Conservation (phyloP, 1,140 invertebrate genomes). For the Cepaea nemoralis region DNA sequence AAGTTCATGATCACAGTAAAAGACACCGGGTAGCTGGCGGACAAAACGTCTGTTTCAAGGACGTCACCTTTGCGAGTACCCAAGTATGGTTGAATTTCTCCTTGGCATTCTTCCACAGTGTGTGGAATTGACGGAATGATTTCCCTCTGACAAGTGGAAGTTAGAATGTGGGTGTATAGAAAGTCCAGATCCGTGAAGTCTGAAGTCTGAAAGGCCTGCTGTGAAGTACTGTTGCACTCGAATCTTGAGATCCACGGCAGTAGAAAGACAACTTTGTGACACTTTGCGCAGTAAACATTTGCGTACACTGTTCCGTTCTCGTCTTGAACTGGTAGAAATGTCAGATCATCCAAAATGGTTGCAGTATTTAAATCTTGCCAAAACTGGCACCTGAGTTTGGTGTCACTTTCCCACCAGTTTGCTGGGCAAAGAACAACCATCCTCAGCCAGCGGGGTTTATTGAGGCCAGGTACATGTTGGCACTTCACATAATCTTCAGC, state of each 20-base stretch:
- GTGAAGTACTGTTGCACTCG: not conserved
- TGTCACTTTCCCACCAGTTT: slow-evolving; percentile 18
- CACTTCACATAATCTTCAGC: too few species aligned
- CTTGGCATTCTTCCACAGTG: not conserved
- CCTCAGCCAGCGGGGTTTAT: slow-evolving; percentile 19
- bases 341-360: slow-evolving; percentile 46
- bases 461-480: too few species aligned
- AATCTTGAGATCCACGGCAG: slow-evolving; percentile 59
- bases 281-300: slow-evolving; percentile 77
- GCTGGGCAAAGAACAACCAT: slow-evolving; percentile 44
- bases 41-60: slow-evolving; percentile 23
- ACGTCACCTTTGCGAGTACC: not conserved
- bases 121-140: slow-evolving; percentile 15
- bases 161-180: not conserved
- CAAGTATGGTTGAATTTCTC: slow-evolving; percentile 4
- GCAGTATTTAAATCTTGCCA: not conserved
- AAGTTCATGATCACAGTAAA: slow-evolving; percentile 73
- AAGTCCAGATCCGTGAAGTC: not conserved
- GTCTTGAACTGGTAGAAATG: slow-evolving; percentile 69
- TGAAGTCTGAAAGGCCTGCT: not conserved
- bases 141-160: not conserved
- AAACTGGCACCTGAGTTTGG: slow-evolving; percentile 21
- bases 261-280: slow-evolving; percentile 71
- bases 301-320: slow-evolving; percentile 73
- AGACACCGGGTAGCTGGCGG: slow-evolving; percentile 66